Evolutionary conservation across 1,140 invertebrate genomes (phyloP), one percentile per base, ranked within the genome.

Genomic region (Zaprionus ornatus): DNA sequence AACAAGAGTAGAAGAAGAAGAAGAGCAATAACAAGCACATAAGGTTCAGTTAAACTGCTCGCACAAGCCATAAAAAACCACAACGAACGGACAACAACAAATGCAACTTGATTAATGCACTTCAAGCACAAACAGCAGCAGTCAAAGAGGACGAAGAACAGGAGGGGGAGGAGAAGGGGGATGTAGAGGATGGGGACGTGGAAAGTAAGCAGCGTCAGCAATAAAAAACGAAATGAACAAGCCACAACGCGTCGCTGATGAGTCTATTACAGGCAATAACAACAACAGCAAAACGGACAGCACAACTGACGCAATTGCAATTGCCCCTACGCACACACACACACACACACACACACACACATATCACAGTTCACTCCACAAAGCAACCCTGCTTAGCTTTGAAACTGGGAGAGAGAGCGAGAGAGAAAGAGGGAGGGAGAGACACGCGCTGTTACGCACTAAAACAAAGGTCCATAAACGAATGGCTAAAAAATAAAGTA

Each of bases 401-500:
- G n/a, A n/a, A n/a, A 10, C n/a, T 19, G 45, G 6, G 10, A 3
- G 45, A 1, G 4, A 48, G 45, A 21, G 19, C 13, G 45, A 4
- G 19, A 50, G 12, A 10, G 19, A 48, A 6, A 40, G 3, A 32
- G 29, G 9, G 23, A 23, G 40, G 29, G 27, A 57, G 65, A 29
- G 59, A 52, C 68, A 72, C 68, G 67, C 61, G 63, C 63, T 54
- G 15, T 67, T 67, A 69, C 69, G 74, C 84, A 88, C 80, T 73
- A 77, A 81, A 80, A 62, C 21, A 50, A 48, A 40, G 66, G 66
- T 29, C 65, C 65, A 57, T 74, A 74, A 87, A 67, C 60, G 64
- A 67, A 66, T 82, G 88, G 85, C 69, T 90, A 82, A 90, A 90
- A 90, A 90, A 90, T 82, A 85, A 90, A 90, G 79, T 79, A 83